phyloP scores from a whole-genome alignment of 2,797 vertebrate genomes.

The Aeoliscus strigatus region DNA sequence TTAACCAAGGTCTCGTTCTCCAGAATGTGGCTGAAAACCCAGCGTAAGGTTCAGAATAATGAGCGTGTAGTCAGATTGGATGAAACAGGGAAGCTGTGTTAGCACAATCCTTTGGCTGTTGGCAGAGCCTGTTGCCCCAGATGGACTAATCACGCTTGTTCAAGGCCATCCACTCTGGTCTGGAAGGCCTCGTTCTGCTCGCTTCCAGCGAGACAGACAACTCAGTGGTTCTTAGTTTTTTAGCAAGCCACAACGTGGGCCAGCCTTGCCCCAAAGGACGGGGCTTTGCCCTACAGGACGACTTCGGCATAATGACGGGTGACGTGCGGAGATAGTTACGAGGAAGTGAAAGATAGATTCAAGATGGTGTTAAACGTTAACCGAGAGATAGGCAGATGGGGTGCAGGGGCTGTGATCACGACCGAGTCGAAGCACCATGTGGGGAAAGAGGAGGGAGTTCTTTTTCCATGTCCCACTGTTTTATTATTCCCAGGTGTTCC shows the following conservation, averaged over 20 bases:
- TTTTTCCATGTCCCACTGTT: slow-evolving; percentile 67
- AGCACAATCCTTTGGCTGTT: slow-evolving; percentile 61
- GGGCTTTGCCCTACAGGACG: slow-evolving; percentile 29
- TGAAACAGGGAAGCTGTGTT: slow-evolving; percentile 53
- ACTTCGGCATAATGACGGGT: slow-evolving; percentile 48
- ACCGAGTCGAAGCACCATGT: slow-evolving; percentile 45
- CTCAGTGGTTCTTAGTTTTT: slow-evolving; percentile 30
- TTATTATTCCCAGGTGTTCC: slow-evolving; percentile 72
- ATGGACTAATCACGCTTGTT: slow-evolving; percentile 66
- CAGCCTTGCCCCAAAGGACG: slow-evolving; percentile 19
- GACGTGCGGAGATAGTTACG: slow-evolving; percentile 45
- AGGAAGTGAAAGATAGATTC: slow-evolving; percentile 65
- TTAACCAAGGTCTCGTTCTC: slow-evolving; percentile 60
- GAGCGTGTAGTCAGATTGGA: slow-evolving; percentile 56
- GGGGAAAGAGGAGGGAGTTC: slow-evolving; percentile 57
- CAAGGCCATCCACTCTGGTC: slow-evolving; percentile 62
- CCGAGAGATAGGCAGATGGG: slow-evolving; percentile 44
- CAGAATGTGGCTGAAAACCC: slow-evolving; percentile 37
- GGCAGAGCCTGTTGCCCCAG: slow-evolving; percentile 55
- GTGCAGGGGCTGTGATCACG: slow-evolving; percentile 36
- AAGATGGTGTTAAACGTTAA: slow-evolving; percentile 66
- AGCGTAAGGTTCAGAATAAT: slow-evolving; percentile 53
- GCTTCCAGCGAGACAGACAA: slow-evolving; percentile 42
- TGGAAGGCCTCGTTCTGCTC: slow-evolving; percentile 52
- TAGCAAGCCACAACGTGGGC: slow-evolving; percentile 19